Conservation (phyloP, 2,113 vertebrate species). For the Astatotilapia flaviijosephi region DNA sequence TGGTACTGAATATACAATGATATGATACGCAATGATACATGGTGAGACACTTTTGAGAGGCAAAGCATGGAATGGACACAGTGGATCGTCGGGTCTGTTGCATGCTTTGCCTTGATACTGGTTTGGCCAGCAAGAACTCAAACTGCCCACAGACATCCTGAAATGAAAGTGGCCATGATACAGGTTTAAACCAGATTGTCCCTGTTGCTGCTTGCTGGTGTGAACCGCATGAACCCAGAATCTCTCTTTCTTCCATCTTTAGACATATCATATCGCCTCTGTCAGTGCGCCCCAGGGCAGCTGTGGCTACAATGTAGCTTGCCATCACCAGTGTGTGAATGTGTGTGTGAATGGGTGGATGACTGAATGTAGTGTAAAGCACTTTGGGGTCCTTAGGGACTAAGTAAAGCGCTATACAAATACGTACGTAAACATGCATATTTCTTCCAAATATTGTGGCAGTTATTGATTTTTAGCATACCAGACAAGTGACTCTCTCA, state of each 20-base stretch:
- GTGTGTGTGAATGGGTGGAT: neutral
- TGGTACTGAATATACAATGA: neutral
- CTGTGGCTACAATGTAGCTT: neutral
- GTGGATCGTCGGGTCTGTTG: neutral
- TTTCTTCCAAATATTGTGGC: neutral
- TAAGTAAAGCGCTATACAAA: neutral
- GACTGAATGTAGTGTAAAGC: neutral
- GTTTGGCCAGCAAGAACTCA: neutral
- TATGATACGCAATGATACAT: neutral
- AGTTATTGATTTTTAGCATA: neutral
- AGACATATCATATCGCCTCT: neutral
- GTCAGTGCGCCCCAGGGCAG: neutral
- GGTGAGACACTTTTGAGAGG: neutral
- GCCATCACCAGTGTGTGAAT: neutral
- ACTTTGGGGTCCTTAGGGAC: neutral
- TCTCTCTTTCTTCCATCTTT: neutral
- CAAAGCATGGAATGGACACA: neutral
- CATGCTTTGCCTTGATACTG: neutral
- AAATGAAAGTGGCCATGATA: neutral
- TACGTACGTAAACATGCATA: neutral
- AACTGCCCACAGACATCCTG: neutral
- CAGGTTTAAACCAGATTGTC: neutral
- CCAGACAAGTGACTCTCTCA: neutral
- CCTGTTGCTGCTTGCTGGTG: neutral
- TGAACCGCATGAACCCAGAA: neutral